Evolutionary conservation across 2,888 invertebrate species (phyloP), one percentile per base, ranked within the genome.

Genomic region (Cantharis rufa): DNA sequence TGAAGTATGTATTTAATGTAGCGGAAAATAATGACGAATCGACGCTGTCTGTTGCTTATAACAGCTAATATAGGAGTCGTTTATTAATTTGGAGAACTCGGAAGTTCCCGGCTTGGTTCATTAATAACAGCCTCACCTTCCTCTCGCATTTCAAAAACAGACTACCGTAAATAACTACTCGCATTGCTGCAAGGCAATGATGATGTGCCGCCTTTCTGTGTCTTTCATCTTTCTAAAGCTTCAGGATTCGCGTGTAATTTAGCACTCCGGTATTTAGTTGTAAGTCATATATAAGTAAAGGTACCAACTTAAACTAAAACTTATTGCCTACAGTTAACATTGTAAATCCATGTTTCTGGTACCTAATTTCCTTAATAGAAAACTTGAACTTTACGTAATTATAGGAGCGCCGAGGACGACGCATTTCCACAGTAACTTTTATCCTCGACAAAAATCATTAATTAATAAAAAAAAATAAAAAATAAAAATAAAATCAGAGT

Each of bases 21-120:
- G 87, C 86, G 88, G 88, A 88, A 89, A 89, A 89, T 89, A 89
- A 89, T 89, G 89, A 89, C 89, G 88, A 88, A 89, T 89, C 88
- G 88, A 88, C 85, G 85, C 88, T 88, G 88, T 88, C 88, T 88
- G 87, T 88, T 88, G 87, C 88, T 87, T 86, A 87, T 88, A 88
- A 88, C 88, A 87, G 88, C 88, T 88, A 88, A 88, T 88, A 88
- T 84, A 86, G 48, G 86, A 86, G 86, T 86, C 88, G 88, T 88
- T 88, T 88, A 88, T 88, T 88, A 88, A 88, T 88, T 88, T 87
- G 85, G 86, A 86, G 85, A 86, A 84, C 84, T 85, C 84, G 81
- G 84, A 84, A 85, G 83, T 86, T 86, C 83, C 82, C 83, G 82
- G 82, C 86, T 83, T 83, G 82, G 84, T 87, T 88, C 88, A 88